Percentiles rank a stretch among this genome's conserved stretches.
phyloP scores from a whole-genome alignment of 2,888 invertebrate species.

The Sicus ferrugineus region DNA sequence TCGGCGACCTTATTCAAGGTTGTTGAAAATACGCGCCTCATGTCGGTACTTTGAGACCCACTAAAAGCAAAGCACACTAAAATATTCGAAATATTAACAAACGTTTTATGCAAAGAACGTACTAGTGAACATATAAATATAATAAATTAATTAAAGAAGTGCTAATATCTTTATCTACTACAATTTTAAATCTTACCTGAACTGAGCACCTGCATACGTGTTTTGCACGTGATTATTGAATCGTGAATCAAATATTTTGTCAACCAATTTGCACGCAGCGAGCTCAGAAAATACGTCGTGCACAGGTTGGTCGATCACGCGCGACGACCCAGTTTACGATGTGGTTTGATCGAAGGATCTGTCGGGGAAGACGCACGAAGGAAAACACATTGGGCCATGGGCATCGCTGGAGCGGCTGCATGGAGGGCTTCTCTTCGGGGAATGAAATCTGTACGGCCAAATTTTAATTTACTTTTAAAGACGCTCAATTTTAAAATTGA shows the following conservation, averaged over 20 bases:
- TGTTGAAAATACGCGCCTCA: not conserved
- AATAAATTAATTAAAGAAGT: too few species aligned
- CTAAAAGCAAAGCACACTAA: not conserved
- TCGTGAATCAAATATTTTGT: slow-evolving; percentile 38
- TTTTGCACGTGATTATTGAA: slow-evolving; percentile 39
- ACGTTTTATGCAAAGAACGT: not conserved
- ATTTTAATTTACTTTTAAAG: too few species aligned
- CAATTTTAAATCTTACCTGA: slow-evolving; percentile 37
- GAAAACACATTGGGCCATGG: too few species aligned
- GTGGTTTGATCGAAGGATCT: slow-evolving; percentile 4
- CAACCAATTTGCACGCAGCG: slow-evolving; percentile 35
- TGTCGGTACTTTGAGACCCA: not conserved
- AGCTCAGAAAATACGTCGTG: slow-evolving; percentile 15
- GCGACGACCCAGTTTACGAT: not conserved
- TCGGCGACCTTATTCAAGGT: slow-evolving; percentile 20
- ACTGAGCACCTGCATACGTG: slow-evolving; percentile 38
- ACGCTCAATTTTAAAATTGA: too few species aligned
- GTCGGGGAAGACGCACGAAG: too few species aligned
- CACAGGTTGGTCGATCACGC: slow-evolving; percentile 29
- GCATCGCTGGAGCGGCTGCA: too few species aligned
- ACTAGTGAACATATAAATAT: not conserved
- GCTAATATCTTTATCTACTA: not conserved
- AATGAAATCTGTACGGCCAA: too few species aligned
- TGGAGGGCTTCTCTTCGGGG: too few species aligned
- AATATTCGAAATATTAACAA: not conserved